These are phyloP conservation scores for Ctenodactylus gundi DNA, from an alignment of 2,113 vertebrate species.

Conservation along the genomic window DNA sequence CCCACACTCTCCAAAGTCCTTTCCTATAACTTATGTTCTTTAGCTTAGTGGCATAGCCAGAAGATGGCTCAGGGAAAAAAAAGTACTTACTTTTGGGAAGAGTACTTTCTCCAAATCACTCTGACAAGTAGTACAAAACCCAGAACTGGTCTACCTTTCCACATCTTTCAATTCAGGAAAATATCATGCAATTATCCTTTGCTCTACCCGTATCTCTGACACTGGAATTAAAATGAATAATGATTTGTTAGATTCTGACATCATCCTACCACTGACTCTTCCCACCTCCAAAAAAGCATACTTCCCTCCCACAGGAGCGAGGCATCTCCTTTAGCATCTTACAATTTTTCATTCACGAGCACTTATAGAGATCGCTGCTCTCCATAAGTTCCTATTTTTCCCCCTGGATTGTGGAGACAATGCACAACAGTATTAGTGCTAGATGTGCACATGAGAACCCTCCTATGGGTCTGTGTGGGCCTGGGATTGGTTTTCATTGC, in stretches of 20 bases:
- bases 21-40: not conserved
- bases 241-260: not conserved
- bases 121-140: not conserved
- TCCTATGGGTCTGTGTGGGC: slow-evolving; percentile 48
- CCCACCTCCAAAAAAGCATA: not conserved
- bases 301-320: not conserved
- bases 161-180: not conserved
- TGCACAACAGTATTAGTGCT: not conserved
- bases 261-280: not conserved
- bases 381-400: not conserved
- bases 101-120: not conserved
- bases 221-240: slow-evolving; percentile 22
- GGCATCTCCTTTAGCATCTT: not conserved
- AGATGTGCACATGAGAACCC: not conserved
- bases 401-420: slow-evolving; percentile 26
- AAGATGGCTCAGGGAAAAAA: not conserved
- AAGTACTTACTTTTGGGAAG: too few relatives aligned
- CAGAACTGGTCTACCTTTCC: not conserved
- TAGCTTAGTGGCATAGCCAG: not conserved
- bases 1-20: not conserved
- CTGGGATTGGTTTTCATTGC: slow-evolving; percentile 70
- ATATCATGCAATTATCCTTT: not conserved
- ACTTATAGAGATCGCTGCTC: not conserved
- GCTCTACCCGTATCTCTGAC: not conserved
- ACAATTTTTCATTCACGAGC: not conserved